Evolutionary conservation across 2,888 invertebrate genomes (phyloP), one percentile per base, ranked within the genome.

Genomic region (Theristus sp.): DNA sequence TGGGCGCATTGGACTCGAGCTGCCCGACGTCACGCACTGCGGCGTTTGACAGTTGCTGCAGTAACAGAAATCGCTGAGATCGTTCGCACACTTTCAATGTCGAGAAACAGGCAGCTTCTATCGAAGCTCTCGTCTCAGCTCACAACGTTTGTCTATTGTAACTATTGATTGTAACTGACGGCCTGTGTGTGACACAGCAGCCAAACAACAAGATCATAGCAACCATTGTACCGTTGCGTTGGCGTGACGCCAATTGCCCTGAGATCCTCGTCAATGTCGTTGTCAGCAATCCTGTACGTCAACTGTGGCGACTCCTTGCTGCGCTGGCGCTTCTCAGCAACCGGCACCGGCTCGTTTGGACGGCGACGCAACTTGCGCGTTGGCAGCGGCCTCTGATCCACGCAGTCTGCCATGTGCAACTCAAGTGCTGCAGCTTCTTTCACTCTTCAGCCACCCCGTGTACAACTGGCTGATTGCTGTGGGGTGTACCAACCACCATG

Each of bases 341-440:
- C n/a, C 2, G 90, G 91, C 53, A 87, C 81, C 0, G 93, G 93
- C 75, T 93, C 93, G 75, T 94, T 93, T 0, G 91, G 91, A 28
- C 94, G 81, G 63, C 93, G 80, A 2, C 94, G 80, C 29, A 94
- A 78, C 75, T 93, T 94, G 29, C 94, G 81, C 31, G 93, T 94
- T 79, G 90, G 86, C n/a, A 87, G 87, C 20, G 93, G 89, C 72
- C 93, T 93, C n/a, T 77, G 71, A 61, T 77, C 78, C 69, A 74
- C 73, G 22, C 74, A 70, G 67, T 78, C 78, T 71, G 67, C n/a
- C n/a, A n/a, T n/a, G n/a, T n/a, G n/a, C n/a, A n/a, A 57, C 62
- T 2, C 20, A 49, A 46, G n/a, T n/a, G n/a, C n/a, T n/a, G n/a
- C n/a, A n/a, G n/a, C n/a, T n/a, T n/a, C n/a, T n/a, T n/a, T n/a